Evolutionary conservation across 2,797 vertebrate genomes (phyloP).

Genomic region (Synaphobranchus kaupii): DNA sequence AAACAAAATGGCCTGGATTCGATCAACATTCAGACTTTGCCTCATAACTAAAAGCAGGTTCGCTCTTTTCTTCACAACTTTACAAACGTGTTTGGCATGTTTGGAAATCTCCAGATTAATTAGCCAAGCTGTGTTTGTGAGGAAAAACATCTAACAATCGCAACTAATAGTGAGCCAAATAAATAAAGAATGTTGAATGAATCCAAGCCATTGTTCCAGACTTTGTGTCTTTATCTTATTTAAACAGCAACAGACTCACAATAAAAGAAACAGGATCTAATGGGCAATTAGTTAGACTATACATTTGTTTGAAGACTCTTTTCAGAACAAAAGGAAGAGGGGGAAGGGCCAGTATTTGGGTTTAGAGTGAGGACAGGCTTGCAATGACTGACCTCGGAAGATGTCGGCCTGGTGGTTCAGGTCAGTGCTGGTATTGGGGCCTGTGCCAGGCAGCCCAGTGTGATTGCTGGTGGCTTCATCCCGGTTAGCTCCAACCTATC

Average conservation of each 20-base stretch:
- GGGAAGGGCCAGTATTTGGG: background rate
- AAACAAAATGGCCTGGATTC: background rate
- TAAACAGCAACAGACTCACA: background rate
- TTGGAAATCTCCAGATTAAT: background rate
- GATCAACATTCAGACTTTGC: background rate
- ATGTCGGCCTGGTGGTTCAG: conserved; percentile 79
- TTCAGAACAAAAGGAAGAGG: background rate
- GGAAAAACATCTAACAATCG: background rate
- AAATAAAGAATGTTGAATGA: background rate
- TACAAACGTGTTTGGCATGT: background rate
- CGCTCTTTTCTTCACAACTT: background rate
- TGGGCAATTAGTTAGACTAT: background rate
- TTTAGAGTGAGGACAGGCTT: background rate
- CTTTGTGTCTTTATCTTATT: background rate
- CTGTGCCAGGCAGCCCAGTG: conserved; percentile 72
- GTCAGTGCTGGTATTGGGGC: conserved; percentile 79
- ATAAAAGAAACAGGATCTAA: background rate
- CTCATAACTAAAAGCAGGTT: background rate
- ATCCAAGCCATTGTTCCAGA: background rate
- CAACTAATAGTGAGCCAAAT: background rate
- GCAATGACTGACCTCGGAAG: conserved; percentile 70
- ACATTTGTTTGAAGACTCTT: background rate
- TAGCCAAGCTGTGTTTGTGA: background rate
- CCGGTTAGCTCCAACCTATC: conserved; percentile 75
- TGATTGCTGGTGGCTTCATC: conserved; percentile 78